phyloP scores from a whole-genome alignment of 1,140 invertebrate species.

The Drosophila bifasciata region DNA sequence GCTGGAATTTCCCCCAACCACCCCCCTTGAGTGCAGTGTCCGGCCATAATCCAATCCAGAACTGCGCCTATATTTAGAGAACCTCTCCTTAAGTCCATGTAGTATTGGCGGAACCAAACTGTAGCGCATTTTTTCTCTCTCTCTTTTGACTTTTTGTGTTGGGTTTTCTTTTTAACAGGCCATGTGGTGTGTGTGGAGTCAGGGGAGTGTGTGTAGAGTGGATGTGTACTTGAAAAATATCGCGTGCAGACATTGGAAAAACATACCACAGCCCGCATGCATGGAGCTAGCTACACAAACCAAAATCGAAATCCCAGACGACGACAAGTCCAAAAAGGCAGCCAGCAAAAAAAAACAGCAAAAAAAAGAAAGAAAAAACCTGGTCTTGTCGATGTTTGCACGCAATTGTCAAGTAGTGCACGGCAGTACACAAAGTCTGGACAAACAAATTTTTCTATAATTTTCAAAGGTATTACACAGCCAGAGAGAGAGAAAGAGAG shows the following conservation, averaged over 20 bases:
- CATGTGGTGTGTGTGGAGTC: slow-evolving; percentile 30
- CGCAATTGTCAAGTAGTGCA: slow-evolving; percentile 77
- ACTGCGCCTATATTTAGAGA: slow-evolving; percentile 27
- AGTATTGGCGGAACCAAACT: slow-evolving; percentile 1
- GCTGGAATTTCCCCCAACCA: slow-evolving; percentile 3
- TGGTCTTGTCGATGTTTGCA: slow-evolving; percentile 57
- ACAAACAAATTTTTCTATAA: slow-evolving; percentile 80
- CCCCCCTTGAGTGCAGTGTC: not conserved
- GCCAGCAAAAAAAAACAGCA: slow-evolving; percentile 38
- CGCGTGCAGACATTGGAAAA: slow-evolving; percentile 72
- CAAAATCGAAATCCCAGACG: slow-evolving; percentile 71
- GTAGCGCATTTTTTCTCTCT: slow-evolving; percentile 19
- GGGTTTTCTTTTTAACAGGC: slow-evolving; percentile 15
- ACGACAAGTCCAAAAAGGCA: slow-evolving; percentile 27
- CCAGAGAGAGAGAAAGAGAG: not conserved
- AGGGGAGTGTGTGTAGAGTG: slow-evolving; percentile 3
- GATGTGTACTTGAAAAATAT: slow-evolving; percentile 48
- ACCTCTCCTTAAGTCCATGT: too few species aligned
- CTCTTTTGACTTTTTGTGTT: slow-evolving; percentile 16
- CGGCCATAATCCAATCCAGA: slow-evolving; percentile 20
- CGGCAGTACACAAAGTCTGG: slow-evolving; percentile 61
- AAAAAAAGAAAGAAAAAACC: slow-evolving; percentile 34
- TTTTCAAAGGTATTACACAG: slow-evolving; percentile 43
- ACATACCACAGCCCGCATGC: too few species aligned
- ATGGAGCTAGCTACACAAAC: too few species aligned